These are phyloP conservation scores for Agapetus fuscipes DNA, from an alignment of 2,888 invertebrate genomes.

Conservation along the genomic window DNA sequence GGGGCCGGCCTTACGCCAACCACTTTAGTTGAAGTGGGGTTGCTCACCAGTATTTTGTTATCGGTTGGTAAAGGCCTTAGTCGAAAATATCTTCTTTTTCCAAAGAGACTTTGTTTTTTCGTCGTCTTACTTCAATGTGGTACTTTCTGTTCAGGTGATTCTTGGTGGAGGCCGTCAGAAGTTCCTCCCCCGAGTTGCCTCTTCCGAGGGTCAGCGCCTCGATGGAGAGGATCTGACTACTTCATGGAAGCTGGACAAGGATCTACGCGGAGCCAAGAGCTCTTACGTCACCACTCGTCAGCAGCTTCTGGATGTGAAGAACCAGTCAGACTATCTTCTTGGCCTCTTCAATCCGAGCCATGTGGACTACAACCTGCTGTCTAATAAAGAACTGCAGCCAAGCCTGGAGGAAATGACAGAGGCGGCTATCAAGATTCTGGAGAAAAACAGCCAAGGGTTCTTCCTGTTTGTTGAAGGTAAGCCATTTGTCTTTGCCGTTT, in stretches of 20 bases:
- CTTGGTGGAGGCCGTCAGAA: slow-evolving; percentile 65
- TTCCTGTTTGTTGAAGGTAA: slow-evolving; percentile 69
- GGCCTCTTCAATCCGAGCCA: slow-evolving; percentile 59
- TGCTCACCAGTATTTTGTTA: no score
- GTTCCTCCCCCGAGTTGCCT: slow-evolving; percentile 46
- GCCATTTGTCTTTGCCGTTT: no score
- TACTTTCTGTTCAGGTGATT: no score
- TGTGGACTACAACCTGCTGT: slow-evolving; percentile 60
- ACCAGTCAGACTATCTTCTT: slow-evolving; percentile 46
- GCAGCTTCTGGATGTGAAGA: slow-evolving; percentile 33
- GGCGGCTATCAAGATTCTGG: slow-evolving; percentile 62
- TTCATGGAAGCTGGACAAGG: slow-evolving; percentile 51
- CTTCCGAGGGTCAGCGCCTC: slow-evolving; percentile 43
- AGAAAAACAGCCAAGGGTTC: slow-evolving; percentile 56
- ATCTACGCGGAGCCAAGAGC: slow-evolving; percentile 28
- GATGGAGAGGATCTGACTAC: slow-evolving; percentile 59
- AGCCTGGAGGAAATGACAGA: slow-evolving; percentile 72
- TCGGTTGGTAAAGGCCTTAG: no score
- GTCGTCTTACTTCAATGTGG: no score
- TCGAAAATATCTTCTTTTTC: no score
- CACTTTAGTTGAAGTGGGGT: no score
- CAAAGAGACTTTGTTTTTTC: no score
- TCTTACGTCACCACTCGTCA: slow-evolving; percentile 49
- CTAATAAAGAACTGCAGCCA: slow-evolving; percentile 44
- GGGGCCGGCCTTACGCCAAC: no score